Base-by-base conservation (phyloP, 2,113 vertebrate genomes). In the Phalacrocorax carbo region DNA sequence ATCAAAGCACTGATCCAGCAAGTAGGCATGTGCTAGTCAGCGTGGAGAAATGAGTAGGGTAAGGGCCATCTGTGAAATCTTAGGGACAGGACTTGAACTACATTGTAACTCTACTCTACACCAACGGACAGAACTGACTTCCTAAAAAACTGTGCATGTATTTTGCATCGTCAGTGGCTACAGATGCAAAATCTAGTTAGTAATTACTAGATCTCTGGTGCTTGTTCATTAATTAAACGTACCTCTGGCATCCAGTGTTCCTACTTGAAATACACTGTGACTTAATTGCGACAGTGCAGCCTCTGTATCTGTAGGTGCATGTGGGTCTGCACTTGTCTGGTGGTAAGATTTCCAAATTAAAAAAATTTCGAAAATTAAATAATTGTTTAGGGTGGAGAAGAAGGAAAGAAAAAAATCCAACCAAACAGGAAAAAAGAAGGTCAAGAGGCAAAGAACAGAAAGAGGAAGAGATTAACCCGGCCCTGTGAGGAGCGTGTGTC, bases 251-350 rank as follows among this genome's bases (percentile, higher is more conserved):
- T 61, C 36, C 66, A 22, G 26, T 2, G 0, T 70, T 90, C 23
- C 52, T 27, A 7, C 30, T 25, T 60, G 69, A 65, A 88, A 70
- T 12, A 27, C 27, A 14, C 20, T 22, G 38, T 52, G 27, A 19
- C 17, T 66, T 48, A 61, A 11, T 61, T 72, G 18, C 1, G 7
- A 4, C 29, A 34, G 21, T 36, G 10, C 36, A n/a, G 19, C 36
- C 32, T 80, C 38, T 1, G 0, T 29, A 15, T 46, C 32, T 58
- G 21, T 25, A 46, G 19, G 15, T 44, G 22, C 0, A 0, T 48
- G 54, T 60, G 51, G 32, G 23, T 46, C 34, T 55, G 55, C 13
- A 9, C 60, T 68, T 57, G 21, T 26, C 58, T 16, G 27, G 15
- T 19, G 15, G 10, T 1, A 12, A 42, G 49, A 32, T 81, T 88